A percentile compares a stretch with the other conserved stretches of the same genome.
These are phyloP conservation scores for Sciurus vulgaris DNA, from an alignment of 2,797 vertebrate genomes.

Conservation along the genomic window DNA sequence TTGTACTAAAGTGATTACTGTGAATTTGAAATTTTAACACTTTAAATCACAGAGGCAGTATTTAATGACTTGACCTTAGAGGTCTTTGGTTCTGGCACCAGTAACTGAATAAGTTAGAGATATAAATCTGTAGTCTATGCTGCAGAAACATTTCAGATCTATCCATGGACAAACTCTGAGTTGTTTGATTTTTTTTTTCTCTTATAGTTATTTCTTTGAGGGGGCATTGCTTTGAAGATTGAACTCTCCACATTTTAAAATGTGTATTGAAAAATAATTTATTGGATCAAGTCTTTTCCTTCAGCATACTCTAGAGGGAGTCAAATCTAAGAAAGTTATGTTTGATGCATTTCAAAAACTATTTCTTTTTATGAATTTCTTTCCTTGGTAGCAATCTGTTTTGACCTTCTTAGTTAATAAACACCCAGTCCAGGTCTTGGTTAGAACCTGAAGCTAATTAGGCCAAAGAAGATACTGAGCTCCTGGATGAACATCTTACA, in stretches of 20 bases:
- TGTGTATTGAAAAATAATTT: conserved; percentile 77
- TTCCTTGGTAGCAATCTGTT: conserved; percentile 83
- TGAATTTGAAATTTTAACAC: conserved; percentile 53
- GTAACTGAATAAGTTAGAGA: not conserved
- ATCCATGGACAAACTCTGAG: not conserved
- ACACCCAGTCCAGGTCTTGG: not conserved
- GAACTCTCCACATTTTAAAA: conserved; percentile 55
- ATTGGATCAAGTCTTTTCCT: conserved; percentile 87
- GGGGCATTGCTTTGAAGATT: not conserved
- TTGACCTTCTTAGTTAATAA: conserved; percentile 79
- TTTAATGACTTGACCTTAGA: conserved; percentile 38
- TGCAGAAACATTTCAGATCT: not conserved
- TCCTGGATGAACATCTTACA: not conserved
- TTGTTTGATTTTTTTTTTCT: not conserved
- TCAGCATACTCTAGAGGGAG: conserved; percentile 93
- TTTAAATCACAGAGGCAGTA: conserved; percentile 15
- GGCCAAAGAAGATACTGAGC: not conserved
- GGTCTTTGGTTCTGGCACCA: not conserved
- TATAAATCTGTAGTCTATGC: conserved; percentile 32
- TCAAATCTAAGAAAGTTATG: conserved; percentile 92
- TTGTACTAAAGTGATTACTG: conserved; percentile 30
- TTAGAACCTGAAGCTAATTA: conserved; percentile 50
- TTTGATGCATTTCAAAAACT: conserved; percentile 82
- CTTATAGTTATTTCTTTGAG: not conserved
- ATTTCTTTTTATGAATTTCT: conserved; percentile 77